Evolutionary conservation across 2,797 vertebrate species (phyloP).

Genomic region (Hemitrygon akajei): DNA sequence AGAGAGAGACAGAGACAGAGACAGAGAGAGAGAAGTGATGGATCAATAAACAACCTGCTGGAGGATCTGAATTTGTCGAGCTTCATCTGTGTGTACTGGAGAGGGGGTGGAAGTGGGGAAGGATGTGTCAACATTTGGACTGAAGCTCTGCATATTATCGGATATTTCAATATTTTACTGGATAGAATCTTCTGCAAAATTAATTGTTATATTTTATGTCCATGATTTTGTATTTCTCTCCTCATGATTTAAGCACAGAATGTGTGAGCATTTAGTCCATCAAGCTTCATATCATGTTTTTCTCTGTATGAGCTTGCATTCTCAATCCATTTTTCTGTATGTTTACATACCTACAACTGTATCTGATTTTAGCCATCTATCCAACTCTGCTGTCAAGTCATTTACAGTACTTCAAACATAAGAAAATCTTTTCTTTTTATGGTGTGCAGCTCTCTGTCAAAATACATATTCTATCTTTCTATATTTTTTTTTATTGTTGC

Average conservation of each 20-base stretch:
- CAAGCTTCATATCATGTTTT: neutral
- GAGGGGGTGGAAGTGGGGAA: no score
- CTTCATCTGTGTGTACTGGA: no score
- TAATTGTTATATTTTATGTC: neutral
- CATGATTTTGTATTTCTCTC: neutral
- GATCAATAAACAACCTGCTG: no score
- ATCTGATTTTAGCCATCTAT: neutral
- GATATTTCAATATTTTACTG: neutral
- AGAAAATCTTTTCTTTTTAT: neutral
- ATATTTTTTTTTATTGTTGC: neutral
- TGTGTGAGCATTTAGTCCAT: neutral
- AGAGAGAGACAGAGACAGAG: neutral
- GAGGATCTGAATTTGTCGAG: no score
- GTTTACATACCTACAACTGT: neutral
- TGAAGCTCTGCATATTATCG: no score
- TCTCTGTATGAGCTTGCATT: neutral
- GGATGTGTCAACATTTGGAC: no score
- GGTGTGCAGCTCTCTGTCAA: neutral
- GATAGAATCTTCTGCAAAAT: neutral
- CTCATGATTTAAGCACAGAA: neutral
- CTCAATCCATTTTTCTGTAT: neutral
- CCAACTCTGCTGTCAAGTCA: neutral
- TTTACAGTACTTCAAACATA: neutral
- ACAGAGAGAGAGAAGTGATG: no score
- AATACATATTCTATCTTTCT: neutral